Evolutionary conservation across 2,797 vertebrate species (phyloP).

Genomic region (Tadarida brasiliensis): DNA sequence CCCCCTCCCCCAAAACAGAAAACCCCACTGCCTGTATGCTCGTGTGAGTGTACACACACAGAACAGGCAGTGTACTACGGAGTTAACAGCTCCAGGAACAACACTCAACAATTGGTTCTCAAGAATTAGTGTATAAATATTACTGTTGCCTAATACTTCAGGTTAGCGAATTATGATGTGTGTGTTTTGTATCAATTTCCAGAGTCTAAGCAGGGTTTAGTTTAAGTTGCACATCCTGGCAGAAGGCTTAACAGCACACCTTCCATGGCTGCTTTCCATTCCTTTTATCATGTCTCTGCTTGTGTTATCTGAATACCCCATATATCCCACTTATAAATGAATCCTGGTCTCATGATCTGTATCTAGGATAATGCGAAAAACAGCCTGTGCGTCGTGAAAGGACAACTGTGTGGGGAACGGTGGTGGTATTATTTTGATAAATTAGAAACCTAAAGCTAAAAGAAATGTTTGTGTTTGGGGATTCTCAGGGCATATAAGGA

Average conservation of each 20-base stretch:
- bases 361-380: not conserved
- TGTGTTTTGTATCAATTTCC: not conserved
- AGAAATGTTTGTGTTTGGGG: not conserved
- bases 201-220: not conserved
- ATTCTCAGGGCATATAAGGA: not conserved
- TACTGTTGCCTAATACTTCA: not conserved
- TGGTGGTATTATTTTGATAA: conserved; percentile 25
- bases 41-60: rapidly evolving
- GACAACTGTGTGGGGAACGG: not conserved
- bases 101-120: not conserved
- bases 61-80: not conserved
- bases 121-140: not conserved
- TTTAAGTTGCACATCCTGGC: not conserved
- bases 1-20: not conserved
- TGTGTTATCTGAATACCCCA: not conserved
- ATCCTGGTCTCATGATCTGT: not conserved
- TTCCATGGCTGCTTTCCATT: not conserved
- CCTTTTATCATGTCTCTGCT: not conserved
- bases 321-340: not conserved
- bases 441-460: not conserved
- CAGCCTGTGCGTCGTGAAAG: not conserved
- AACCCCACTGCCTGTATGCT: not conserved
- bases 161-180: not conserved
- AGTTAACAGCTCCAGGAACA: not conserved
- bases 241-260: not conserved